These are phyloP conservation scores for Leucosticte australis DNA, from an alignment of 2,113 vertebrate genomes.

Conservation along the genomic window DNA sequence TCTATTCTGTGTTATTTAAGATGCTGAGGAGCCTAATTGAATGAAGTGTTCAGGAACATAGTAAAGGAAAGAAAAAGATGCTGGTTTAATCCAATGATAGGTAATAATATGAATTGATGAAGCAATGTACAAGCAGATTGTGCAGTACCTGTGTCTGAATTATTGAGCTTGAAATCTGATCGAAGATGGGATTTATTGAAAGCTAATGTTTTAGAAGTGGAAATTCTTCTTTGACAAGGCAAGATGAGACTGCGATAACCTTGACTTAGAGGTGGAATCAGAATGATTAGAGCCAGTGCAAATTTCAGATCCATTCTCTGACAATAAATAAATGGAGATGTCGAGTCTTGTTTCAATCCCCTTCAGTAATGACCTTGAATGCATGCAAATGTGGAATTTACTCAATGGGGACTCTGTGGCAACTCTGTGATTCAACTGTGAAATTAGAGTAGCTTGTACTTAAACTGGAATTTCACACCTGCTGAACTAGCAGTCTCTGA, in stretches of 20 bases:
- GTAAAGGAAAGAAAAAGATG: not conserved
- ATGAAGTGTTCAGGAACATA: not conserved
- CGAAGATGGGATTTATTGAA: constrained; percentile 29
- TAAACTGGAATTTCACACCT: constrained; percentile 76
- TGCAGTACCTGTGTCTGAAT: not conserved
- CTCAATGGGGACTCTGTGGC: constrained; percentile 58
- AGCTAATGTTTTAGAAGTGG: constrained; percentile 26
- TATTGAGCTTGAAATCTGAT: constrained; percentile 49
- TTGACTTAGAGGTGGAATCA: constrained; percentile 34
- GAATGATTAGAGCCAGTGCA: constrained; percentile 58
- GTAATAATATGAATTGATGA: constrained; percentile 15
- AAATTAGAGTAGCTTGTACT: constrained; percentile 72
- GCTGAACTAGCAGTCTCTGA: constrained; percentile 48
- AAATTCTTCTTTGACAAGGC: constrained; percentile 48
- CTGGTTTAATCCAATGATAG: not conserved
- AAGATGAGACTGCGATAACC: constrained; percentile 42
- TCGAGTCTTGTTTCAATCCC: constrained; percentile 65
- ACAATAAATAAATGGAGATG: constrained; percentile 74
- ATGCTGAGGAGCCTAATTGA: not conserved
- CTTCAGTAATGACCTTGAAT: constrained; percentile 72
- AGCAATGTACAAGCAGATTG: not conserved
- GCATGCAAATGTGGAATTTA: constrained; percentile 72
- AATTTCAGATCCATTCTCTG: constrained; percentile 57
- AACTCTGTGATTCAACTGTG: constrained; percentile 70
- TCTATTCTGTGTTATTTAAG: not conserved